Conservation (phyloP, 2,113 vertebrate genomes). For the Scolopax mira region DNA sequence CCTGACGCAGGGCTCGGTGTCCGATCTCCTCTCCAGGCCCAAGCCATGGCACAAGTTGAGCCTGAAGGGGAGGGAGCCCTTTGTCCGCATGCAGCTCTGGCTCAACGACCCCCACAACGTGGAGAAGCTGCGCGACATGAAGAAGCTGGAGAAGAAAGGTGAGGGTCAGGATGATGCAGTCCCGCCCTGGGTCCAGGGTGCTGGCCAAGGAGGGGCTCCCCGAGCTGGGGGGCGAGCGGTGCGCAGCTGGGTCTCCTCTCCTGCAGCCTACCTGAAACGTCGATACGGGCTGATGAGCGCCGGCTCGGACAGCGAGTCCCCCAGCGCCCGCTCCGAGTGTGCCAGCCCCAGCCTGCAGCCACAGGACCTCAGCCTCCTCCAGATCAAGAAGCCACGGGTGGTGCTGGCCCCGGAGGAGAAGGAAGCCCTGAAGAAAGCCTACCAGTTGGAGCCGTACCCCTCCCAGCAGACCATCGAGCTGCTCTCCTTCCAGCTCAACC, state of each 20-base stretch:
- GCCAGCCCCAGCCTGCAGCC: constrained; percentile 85
- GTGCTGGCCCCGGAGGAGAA: constrained; percentile 95
- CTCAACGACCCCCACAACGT: constrained; percentile 96
- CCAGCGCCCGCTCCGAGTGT: constrained; percentile 84
- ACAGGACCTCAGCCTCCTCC: constrained; percentile 86
- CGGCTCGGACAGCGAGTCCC: constrained; percentile 92
- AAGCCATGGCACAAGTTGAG: constrained; percentile 99
- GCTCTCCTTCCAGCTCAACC: constrained; percentile 92
- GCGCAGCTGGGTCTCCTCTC: constrained; percentile 25
- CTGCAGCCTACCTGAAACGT: constrained; percentile 91
- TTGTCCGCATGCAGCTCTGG: constrained; percentile 99
- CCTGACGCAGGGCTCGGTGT: constrained; percentile 96
- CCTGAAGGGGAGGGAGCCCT: constrained; percentile 95
- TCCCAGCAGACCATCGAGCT: constrained; percentile 97
- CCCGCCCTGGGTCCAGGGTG: fast-evolving
- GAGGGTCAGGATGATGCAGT: not conserved
- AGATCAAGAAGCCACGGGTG: constrained; percentile 93
- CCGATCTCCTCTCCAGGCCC: constrained; percentile 94
- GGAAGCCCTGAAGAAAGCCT: constrained; percentile 91
- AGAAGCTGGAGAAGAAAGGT: constrained; percentile 99
- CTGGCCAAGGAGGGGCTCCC: fast-evolving
- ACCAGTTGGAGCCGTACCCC: constrained; percentile 94
- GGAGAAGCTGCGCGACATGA: constrained; percentile 94
- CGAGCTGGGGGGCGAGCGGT: not conserved
- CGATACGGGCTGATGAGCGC: constrained; percentile 91